Base-by-base conservation (phyloP, 2,797 vertebrate species). In the Anableps anableps region DNA sequence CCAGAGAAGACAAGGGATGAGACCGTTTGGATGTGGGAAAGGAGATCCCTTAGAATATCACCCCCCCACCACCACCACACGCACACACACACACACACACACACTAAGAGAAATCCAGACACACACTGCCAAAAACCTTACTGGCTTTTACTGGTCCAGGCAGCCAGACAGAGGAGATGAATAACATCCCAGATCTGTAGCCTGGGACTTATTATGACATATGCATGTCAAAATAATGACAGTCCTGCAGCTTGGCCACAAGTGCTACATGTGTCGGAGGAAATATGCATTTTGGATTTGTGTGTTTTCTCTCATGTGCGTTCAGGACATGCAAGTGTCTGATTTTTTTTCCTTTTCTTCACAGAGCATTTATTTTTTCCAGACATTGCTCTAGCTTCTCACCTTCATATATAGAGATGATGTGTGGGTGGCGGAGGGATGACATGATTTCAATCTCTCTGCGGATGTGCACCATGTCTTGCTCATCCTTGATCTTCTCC, bases 361-460 rank as follows among this genome's bases (percentile, higher is more conserved):
- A 16, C 47, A 43, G 64, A 58, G 75, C 74, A 60, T 60, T 23
- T 14, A 4, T 74, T 43, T 60, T 84, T 96, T 95, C 90, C 95
- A 95, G 95, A 96, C 96, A 92, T n/a, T 96, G 96, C 93, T 96
- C 95, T 96, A 96, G 97, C 91, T 96, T 95, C 95, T 98, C 96
- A 99, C 98, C 98, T 98, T 99, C 98, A 0, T 98, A 97, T 91
- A 99, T 97, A 74, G 96, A 96, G 76, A 98, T 98, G 95, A 99
- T 98, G 94, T 99, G 97, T 10, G 98, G 98, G 92, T 99, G 98
- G 89, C 96, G 97, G 85, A 99, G 97, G 2, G 98, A 98, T 0
- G 98, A 98, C 98, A 99, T 99, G 94, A 99, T 98, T 93, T 99
- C 98, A 5, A 99, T 99, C 94, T 99, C 98, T 83, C 98, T 93